phyloP scores from a whole-genome alignment of 1,140 invertebrate genomes.

The Thaumetopoea pityocampa region DNA sequence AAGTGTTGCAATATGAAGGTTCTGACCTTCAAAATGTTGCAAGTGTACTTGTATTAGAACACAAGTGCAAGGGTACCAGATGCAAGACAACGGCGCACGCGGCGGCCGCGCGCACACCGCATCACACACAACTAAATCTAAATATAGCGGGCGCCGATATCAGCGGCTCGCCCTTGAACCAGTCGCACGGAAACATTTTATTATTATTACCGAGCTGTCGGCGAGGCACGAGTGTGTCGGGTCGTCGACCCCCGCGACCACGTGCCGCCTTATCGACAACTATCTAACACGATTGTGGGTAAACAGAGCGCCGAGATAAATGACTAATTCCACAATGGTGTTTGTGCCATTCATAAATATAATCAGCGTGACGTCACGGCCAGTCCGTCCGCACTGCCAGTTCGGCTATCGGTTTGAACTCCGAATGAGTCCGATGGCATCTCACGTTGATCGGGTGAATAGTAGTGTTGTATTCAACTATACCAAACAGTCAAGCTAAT shows the following conservation, averaged over 20 bases:
- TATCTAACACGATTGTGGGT: slow-evolving; percentile 75
- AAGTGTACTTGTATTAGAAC: background rate
- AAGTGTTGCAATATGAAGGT: too few relatives aligned
- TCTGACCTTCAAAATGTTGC: too few relatives aligned
- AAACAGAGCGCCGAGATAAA: slow-evolving; percentile 72
- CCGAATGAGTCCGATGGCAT: slow-evolving; percentile 11
- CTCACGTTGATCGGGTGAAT: slow-evolving; percentile 5
- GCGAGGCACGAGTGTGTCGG: slow-evolving; percentile 72
- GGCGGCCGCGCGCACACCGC: slow-evolving; percentile 49
- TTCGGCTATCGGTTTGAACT: slow-evolving; percentile 12
- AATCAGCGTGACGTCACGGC: slow-evolving; percentile 51
- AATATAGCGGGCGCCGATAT: slow-evolving; percentile 75
- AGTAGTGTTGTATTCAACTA: slow-evolving; percentile 4
- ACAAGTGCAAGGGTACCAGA: slow-evolving; percentile 16
- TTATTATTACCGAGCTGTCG: slow-evolving; percentile 75
- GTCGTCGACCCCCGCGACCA: slow-evolving; percentile 69
- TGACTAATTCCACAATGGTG: slow-evolving; percentile 70
- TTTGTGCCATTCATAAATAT: slow-evolving; percentile 68
- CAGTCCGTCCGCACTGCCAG: slow-evolving; percentile 36
- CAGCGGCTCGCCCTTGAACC: slow-evolving; percentile 75
- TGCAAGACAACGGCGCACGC: slow-evolving; percentile 35
- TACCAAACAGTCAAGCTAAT: too few relatives aligned
- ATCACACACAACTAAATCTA: slow-evolving; percentile 72
- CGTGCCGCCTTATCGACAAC: slow-evolving; percentile 76
- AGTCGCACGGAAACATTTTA: slow-evolving; percentile 76